A percentile compares a stretch with the other conserved stretches of the same genome.
Conservation (phyloP, 2,113 vertebrate species). For the Phycodurus eques region DNA sequence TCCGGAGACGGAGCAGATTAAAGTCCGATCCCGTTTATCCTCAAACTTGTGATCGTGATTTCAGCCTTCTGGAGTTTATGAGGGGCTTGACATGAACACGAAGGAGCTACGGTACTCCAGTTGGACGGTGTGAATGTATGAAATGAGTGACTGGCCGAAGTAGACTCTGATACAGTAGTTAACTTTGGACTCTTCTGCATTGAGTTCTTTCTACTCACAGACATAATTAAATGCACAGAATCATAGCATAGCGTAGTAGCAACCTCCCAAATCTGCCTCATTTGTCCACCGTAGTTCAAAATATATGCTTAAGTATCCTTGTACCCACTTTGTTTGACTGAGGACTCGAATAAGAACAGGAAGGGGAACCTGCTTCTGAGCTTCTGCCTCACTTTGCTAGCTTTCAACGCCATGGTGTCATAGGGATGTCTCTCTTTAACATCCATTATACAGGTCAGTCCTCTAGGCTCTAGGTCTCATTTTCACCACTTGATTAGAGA, state of each 20-base stretch:
- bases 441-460: background rate
- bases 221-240: conserved; percentile 48
- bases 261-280: conserved; percentile 30
- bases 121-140: conserved; percentile 69
- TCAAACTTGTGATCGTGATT: conserved; percentile 92
- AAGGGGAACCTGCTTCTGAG: conserved; percentile 40
- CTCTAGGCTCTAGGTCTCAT: background rate
- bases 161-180: conserved; percentile 22
- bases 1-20: conserved; percentile 81
- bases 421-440: background rate
- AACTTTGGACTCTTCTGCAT: conserved; percentile 39
- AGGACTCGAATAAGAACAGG: conserved; percentile 46
- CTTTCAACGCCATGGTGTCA: background rate
- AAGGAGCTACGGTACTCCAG: conserved; percentile 18
- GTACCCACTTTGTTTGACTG: conserved; percentile 42
- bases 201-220: conserved; percentile 63
- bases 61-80: conserved; percentile 20
- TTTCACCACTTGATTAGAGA: background rate
- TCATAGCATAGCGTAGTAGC: conserved; percentile 45
- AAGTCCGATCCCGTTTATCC: conserved; percentile 85
- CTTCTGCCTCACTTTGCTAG: conserved; percentile 2
- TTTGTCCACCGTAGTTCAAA: conserved; percentile 51
- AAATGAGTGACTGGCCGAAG: conserved; percentile 45
- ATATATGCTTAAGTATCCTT: conserved; percentile 34
- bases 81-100: conserved; percentile 18